Percentiles rank a stretch among this genome's conserved stretches.
Conservation (phyloP, 1,140 invertebrate genomes). For the Drosophila ogumai region DNA sequence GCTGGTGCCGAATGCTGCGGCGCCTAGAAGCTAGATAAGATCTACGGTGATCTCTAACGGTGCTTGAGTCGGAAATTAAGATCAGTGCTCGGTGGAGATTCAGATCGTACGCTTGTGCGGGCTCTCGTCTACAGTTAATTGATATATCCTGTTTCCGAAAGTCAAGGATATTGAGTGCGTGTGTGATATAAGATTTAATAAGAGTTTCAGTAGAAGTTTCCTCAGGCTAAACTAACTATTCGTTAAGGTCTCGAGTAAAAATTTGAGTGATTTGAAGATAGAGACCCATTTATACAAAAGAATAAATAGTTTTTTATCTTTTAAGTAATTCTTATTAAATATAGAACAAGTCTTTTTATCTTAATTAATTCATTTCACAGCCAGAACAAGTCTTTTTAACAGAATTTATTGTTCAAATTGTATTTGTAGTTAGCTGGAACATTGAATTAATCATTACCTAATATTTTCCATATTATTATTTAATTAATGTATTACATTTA, state of each 20-base stretch:
- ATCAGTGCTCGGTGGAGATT: constrained; percentile 49
- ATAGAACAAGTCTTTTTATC: background rate
- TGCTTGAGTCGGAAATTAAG: constrained; percentile 18
- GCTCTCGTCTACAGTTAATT: constrained; percentile 13
- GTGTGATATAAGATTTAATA: background rate
- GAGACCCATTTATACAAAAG: background rate
- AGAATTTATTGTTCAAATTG: background rate
- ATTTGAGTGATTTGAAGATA: background rate
- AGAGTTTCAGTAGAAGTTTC: background rate
- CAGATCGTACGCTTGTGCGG: constrained; percentile 35
- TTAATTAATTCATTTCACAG: too few relatives aligned
- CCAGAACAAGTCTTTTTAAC: background rate
- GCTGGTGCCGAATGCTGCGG: constrained; percentile 22
- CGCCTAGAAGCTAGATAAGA: constrained; percentile 41
- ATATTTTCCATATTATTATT: background rate
- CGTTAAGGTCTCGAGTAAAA: background rate
- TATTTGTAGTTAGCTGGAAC: too few relatives aligned
- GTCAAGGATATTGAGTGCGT: constrained; percentile 27
- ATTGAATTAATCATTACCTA: too few relatives aligned
- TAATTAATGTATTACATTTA: too few relatives aligned
- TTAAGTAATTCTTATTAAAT: background rate
- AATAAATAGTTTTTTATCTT: background rate
- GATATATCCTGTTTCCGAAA: constrained; percentile 28
- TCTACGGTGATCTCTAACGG: constrained; percentile 28
- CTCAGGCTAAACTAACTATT: background rate